Evolutionary conservation across 2,113 vertebrate species (phyloP).

Genomic region (Menura novaehollandiae): DNA sequence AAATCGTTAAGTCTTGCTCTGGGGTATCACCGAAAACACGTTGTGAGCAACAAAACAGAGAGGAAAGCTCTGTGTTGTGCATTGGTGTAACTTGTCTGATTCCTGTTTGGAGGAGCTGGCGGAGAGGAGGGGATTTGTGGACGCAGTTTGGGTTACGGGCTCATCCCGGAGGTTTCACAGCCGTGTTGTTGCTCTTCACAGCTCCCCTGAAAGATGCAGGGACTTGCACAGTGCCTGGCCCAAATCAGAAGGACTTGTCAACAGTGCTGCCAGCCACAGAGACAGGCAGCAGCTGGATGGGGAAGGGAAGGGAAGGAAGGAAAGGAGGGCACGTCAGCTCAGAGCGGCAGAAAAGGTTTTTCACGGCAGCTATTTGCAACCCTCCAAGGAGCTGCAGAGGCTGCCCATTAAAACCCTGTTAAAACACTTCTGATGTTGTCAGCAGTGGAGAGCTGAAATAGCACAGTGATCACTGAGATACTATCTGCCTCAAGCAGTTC

Average conservation of each 20-base stretch:
- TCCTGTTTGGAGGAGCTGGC: not conserved
- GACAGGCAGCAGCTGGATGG: conserved; percentile 70
- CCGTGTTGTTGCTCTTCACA: not conserved
- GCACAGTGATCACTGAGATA: conserved; percentile 75
- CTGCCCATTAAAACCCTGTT: conserved; percentile 99
- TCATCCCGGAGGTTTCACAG: not conserved
- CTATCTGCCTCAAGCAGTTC: conserved; percentile 85
- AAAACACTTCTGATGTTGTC: conserved; percentile 99
- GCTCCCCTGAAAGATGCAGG: not conserved
- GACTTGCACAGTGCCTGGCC: not conserved
- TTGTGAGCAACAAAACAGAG: not conserved
- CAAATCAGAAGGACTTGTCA: conserved; percentile 34
- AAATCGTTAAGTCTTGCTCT: not conserved
- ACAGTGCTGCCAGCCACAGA: conserved; percentile 45
- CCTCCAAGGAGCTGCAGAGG: conserved; percentile 86
- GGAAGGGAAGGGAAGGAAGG: conserved; percentile 59
- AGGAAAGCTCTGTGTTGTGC: fast-evolving
- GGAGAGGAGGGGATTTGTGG: not conserved
- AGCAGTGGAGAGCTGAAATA: conserved; percentile 82
- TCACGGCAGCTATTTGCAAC: conserved; percentile 88
- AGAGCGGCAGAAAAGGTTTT: conserved; percentile 74
- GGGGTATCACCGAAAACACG: not conserved
- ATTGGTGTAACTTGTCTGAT: fast-evolving
- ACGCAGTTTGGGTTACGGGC: fast-evolving
- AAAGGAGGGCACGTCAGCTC: conserved; percentile 86